phyloP scores from a whole-genome alignment of 2,888 invertebrate genomes.

The Agapostemon virescens region DNA sequence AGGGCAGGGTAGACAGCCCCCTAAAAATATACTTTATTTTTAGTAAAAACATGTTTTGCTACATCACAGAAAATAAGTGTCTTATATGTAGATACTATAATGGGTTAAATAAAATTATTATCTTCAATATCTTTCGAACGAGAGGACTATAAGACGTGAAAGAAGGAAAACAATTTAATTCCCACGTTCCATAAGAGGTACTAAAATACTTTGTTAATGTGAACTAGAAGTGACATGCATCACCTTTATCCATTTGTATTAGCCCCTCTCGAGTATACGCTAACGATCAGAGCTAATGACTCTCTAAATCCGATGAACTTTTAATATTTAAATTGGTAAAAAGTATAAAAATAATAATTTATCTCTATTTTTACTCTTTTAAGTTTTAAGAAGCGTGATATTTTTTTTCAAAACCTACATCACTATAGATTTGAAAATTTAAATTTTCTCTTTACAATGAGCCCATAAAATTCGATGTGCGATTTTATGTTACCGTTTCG shows the following conservation, averaged over 20 bases:
- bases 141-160: neutral
- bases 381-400: no score
- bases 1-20: slow-evolving; percentile 86
- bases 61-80: slow-evolving; percentile 3
- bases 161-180: neutral
- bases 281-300: neutral
- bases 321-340: no score
- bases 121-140: neutral
- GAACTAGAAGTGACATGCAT: slow-evolving; percentile 1
- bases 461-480: no score
- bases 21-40: slow-evolving; percentile 71
- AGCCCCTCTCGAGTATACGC: neutral
- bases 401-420: no score
- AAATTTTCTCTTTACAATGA: no score
- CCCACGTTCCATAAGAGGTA: neutral
- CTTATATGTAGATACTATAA: neutral
- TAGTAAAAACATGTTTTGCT: neutral
- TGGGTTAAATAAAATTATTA: neutral
- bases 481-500: neutral
- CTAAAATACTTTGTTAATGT: slow-evolving; percentile 4
- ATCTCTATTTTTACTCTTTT: no score
- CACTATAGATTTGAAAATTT: no score
- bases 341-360: no score
- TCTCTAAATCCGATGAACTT: neutral
- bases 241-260: neutral